phyloP scores from a whole-genome alignment of 2,888 invertebrate genomes.

The Microctonus brassicae region DNA sequence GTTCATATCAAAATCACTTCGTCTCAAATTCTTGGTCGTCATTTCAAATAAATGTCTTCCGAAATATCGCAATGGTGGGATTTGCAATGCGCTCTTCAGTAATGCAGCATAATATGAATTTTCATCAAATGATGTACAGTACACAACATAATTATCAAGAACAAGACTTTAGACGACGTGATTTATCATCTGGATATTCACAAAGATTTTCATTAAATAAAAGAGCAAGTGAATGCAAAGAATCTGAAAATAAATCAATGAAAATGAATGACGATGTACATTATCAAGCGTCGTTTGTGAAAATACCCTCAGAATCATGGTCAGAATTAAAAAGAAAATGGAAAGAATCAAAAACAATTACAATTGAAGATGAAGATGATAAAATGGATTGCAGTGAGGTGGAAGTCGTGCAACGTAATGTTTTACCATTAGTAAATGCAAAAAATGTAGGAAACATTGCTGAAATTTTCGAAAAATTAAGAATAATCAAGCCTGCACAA shows the following conservation, averaged over 20 bases:
- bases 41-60: conserved; percentile 38
- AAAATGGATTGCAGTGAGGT: conserved; percentile 53
- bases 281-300: conserved; percentile 52
- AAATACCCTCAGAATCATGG: conserved; percentile 57
- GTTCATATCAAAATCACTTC: not conserved
- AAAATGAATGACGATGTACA: conserved; percentile 5
- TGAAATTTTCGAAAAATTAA: conserved; percentile 60
- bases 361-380: conserved; percentile 64
- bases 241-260: conserved; percentile 17
- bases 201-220: conserved; percentile 22
- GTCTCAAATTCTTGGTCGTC: conserved; percentile 36
- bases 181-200: not conserved
- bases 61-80: conserved; percentile 34
- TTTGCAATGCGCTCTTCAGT: conserved; percentile 37
- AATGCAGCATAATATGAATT: conserved; percentile 47
- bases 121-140: conserved; percentile 35
- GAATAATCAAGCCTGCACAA: conserved; percentile 61
- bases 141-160: conserved; percentile 28
- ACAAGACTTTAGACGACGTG: conserved; percentile 14
- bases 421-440: conserved; percentile 56
- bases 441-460: conserved; percentile 53
- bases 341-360: conserved; percentile 64
- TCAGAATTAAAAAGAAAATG: conserved; percentile 61
- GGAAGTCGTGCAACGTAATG: conserved; percentile 56
- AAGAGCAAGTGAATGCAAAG: conserved; percentile 18